Evolutionary conservation across 2,888 invertebrate genomes (phyloP), one percentile per base, ranked within the genome.

Genomic region (Metopia argyrocephala): DNA sequence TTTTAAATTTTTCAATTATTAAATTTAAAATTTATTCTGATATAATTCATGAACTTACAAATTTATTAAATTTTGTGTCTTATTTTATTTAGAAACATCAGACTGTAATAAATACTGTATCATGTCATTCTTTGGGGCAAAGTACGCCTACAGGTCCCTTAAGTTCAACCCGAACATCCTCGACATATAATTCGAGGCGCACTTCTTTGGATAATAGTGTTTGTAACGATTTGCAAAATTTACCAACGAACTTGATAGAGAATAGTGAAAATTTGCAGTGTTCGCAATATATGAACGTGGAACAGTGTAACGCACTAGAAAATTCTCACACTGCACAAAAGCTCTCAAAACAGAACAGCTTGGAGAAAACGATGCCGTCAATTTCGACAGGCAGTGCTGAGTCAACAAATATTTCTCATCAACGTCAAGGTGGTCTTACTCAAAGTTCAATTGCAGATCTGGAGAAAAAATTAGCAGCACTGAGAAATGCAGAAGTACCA

Each of bases 401-500:
- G 20, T 70, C 79, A 46, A 70, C 68, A 54, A 78, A 59, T 76
- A 66, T 56, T 9, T 64, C 21, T 3, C 45, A 68, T 6, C 76
- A 86, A 57, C 86, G 80, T 20, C 31, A 50, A 62, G 70, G 65
- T 23, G 85, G 84, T 12, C 81, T 85, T 25, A 84, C 83, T 89
- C 85, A 86, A 73, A 89, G 82, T 64, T 89, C 89, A 1, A 84
- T 93, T 65, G 92, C 92, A 0, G 92, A 93, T 87, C 87, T 93
- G 7, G 93, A 93, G 83, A 92, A 92, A 71, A 93, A 93, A 84
- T 87, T 93, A 70, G 91, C 91, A 3, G 92, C 92, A 78, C 85
- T 93, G 73, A 92, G 93, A 69, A 86, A 85, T 82, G 76, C 83
- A 7, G 89, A 88, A 54, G 86, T 85, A 52, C 21, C 85, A 38